Base-by-base conservation (phyloP, 2,888 invertebrate species). In the Hypomecis punctinalis region DNA sequence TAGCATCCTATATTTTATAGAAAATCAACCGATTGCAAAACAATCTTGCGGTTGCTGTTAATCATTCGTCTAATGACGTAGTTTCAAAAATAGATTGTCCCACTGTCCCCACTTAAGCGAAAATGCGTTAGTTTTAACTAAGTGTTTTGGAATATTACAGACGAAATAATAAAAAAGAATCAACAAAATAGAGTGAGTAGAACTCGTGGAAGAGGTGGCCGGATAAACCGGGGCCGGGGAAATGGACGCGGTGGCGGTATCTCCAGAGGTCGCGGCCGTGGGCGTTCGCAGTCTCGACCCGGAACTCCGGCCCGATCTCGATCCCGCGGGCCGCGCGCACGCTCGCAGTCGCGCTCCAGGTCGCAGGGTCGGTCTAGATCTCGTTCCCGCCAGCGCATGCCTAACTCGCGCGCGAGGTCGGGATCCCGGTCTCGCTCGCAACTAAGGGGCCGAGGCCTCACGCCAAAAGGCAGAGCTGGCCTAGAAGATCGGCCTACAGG, bases 111-210 rank as follows among this genome's bases (percentile, higher is more conserved):
- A 58, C 49, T 58, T 35, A n/a, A 39, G 33, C 35, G 8, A 43
- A 42, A 49, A 39, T 40, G 40, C 10, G 1, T 39, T 37, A 48
- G 37, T 60, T n/a, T 6, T 13, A 10, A 13, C 35, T n/a, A 45
- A 8, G 7, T 13, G 7, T 54, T 39, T 36, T 40, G 5, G n/a
- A 46, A 36, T 33, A 35, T 66, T 66, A 1, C 23, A 92, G 91
- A 92, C 80, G 91, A 92, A 23, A 91, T 92, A 9, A 92, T 92
- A 62, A 83, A 88, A 74, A 86, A 90, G 74, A 87, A 83, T 60
- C 80, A 81, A 63, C 79, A 82, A 68, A 83, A 80, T 70, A 87
- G 91, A 54, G 82, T 77, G 0, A 89, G 85, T 69, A 75, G 91
- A 74, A 81, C 86, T 65, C 86, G 90, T 55, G 87, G 88, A 23